A percentile compares a stretch with the other conserved stretches of the same genome.
These are phyloP conservation scores for Lepilemur ruficaudatus DNA, from an alignment of 2,797 vertebrate species.

Conservation along the genomic window DNA sequence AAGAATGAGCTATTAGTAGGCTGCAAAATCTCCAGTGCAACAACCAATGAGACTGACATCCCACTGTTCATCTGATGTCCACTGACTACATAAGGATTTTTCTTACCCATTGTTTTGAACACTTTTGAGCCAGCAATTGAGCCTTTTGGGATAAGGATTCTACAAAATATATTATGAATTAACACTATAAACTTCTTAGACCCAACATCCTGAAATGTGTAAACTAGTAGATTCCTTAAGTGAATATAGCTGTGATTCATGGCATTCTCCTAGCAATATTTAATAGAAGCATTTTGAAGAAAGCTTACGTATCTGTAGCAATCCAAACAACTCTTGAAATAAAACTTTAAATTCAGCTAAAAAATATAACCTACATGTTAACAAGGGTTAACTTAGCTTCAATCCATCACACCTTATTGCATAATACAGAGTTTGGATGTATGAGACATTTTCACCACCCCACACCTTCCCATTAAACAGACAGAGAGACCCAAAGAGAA, in stretches of 20 bases:
- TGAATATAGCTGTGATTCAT: constrained; percentile 49
- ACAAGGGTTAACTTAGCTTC: constrained; percentile 36
- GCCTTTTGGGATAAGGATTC: background rate
- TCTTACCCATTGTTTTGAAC: constrained; percentile 29
- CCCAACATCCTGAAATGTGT: constrained; percentile 72
- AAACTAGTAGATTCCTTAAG: constrained; percentile 58
- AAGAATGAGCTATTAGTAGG: background rate
- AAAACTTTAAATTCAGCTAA: constrained; percentile 42
- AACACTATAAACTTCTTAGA: constrained; percentile 55
- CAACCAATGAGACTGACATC: constrained; percentile 28
- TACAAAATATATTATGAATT: constrained; percentile 69
- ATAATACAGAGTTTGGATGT: background rate
- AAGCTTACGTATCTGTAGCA: background rate
- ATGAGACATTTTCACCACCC: background rate
- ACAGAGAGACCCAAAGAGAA: constrained; percentile 6
- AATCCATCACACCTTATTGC: background rate
- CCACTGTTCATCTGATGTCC: background rate
- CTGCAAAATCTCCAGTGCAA: background rate
- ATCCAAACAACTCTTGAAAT: constrained; percentile 52
- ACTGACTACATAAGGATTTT: background rate
- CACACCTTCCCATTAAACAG: background rate
- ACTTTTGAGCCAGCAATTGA: constrained; percentile 21
- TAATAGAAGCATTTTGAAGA: constrained; percentile 56
- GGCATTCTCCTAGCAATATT: constrained; percentile 22
- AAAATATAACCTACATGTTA: background rate